phyloP scores from a whole-genome alignment of 2,113 vertebrate genomes.

The Cisticola juncidis region DNA sequence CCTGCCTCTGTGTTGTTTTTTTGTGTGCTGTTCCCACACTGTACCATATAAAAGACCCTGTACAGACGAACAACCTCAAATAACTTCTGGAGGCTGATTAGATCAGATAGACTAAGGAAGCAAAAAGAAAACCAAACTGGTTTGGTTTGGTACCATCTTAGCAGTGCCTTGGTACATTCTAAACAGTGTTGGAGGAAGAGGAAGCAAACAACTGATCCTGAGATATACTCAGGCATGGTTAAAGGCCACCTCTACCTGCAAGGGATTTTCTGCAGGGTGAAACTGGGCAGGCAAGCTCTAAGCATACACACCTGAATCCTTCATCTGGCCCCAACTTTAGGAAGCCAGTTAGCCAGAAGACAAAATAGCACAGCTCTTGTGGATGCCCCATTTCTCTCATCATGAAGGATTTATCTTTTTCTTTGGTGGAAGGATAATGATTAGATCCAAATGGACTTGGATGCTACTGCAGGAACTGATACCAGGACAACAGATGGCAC shows the following conservation, averaged over 20 bases:
- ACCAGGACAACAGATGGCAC: neutral
- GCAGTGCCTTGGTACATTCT: no score
- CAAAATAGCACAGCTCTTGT: fast-evolving
- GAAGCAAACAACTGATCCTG: neutral
- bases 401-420: neutral
- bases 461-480: neutral
- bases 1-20: no score
- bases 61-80: neutral
- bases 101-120: neutral
- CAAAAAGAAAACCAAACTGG: neutral
- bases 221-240: neutral
- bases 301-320: neutral
- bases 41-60: neutral
- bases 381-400: neutral
- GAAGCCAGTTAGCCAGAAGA: neutral
- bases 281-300: neutral
- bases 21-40: no score
- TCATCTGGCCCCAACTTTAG: neutral
- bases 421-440: neutral
- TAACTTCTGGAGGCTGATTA: neutral
- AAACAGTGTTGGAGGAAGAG: neutral
- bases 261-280: neutral
- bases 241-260: neutral
- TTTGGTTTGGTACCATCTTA: neutral
- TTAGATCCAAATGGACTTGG: neutral